These are phyloP conservation scores for Apostichopus californicus DNA, from an alignment of 35 echinoderm and acorn worm genomes.

Conservation along the genomic window DNA sequence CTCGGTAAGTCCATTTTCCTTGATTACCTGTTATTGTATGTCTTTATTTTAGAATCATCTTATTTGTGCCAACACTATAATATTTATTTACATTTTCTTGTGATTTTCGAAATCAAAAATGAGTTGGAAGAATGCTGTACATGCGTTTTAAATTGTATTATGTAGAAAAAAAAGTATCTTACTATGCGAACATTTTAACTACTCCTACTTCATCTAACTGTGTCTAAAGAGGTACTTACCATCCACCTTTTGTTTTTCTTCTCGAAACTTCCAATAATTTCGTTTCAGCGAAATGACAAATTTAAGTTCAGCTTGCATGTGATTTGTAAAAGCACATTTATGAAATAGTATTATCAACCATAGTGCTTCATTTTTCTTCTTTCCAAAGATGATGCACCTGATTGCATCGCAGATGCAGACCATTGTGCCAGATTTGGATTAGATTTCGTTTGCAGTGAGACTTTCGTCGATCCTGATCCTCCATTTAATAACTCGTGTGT, in stretches of 20 bases:
- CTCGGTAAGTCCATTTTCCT: conserved; percentile 22
- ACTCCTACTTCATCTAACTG: not conserved
- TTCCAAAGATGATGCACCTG: conserved; percentile 40
- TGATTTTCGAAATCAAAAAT: too few species aligned
- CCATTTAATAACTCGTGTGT: conserved; percentile 56
- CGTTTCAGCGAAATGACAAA: not conserved
- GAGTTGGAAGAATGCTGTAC: too few species aligned
- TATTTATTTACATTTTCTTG: too few species aligned
- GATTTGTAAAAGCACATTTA: too few species aligned
- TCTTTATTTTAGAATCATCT: too few species aligned
- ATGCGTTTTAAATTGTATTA: too few species aligned
- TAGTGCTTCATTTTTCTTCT: not conserved
- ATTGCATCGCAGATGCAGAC: conserved; percentile 39
- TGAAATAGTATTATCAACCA: too few species aligned
- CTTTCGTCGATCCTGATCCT: conserved; percentile 42
- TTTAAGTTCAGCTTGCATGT: too few species aligned
- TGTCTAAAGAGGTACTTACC: not conserved
- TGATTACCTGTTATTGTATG: too few species aligned
- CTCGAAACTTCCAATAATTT: not conserved
- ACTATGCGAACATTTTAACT: too few species aligned
- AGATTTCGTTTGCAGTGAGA: conserved; percentile 49
- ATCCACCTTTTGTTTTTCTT: not conserved
- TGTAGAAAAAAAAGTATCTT: too few species aligned
- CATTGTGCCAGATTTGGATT: conserved; percentile 59
- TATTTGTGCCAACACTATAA: too few species aligned